Evolutionary conservation across 2,888 invertebrate species (phyloP).

Genomic region (Sympetrum striolatum): DNA sequence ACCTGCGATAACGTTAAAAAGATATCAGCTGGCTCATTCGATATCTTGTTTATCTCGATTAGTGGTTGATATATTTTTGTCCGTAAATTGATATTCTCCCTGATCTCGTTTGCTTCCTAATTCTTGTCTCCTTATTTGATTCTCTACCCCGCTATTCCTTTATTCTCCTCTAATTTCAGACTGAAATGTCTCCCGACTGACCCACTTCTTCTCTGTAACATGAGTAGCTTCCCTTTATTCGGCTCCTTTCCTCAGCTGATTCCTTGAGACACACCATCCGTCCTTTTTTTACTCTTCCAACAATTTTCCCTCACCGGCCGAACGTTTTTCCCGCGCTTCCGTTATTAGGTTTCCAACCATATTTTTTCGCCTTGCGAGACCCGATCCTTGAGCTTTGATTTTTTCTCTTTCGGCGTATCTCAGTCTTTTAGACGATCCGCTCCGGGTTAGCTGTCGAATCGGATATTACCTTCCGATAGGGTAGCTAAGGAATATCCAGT

Average conservation of each 20-base stretch:
- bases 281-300: neutral
- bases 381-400: neutral
- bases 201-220: neutral
- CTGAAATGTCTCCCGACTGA: neutral
- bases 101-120: too few relatives aligned
- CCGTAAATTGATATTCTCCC: too few relatives aligned
- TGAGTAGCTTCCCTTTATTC: neutral
- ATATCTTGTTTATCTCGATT: too few relatives aligned
- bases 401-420: neutral
- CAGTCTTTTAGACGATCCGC: neutral
- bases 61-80: too few relatives aligned
- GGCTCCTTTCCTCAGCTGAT: neutral
- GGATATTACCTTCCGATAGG: neutral
- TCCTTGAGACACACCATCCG: neutral
- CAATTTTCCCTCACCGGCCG: neutral
- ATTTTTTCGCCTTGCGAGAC: neutral
- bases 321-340: neutral
- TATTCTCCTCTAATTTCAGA: neutral
- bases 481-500: neutral
- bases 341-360: neutral
- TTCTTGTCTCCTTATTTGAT: too few relatives aligned
- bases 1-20: too few relatives aligned
- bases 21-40: too few relatives aligned
- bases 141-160: neutral
- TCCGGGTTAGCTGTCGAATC: neutral